These are phyloP conservation scores for Sinocyclocheilus maitianheensis DNA, from an alignment of 2,113 vertebrate species.

Conservation along the genomic window DNA sequence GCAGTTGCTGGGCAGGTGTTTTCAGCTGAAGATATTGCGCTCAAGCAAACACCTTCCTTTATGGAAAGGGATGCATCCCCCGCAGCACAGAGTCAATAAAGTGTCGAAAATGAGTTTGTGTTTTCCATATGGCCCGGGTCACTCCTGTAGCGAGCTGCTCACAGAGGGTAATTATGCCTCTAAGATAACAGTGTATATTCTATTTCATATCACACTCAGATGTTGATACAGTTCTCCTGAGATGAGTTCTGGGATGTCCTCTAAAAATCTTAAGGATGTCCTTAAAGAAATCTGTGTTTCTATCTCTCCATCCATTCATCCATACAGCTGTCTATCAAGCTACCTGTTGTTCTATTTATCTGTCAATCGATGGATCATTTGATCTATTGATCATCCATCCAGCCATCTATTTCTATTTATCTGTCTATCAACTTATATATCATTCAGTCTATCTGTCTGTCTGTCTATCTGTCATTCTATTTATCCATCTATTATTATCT, in stretches of 20 bases:
- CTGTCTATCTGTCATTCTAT: not conserved
- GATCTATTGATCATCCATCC: too few relatives aligned
- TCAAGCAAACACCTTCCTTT: slow-evolving; percentile 44
- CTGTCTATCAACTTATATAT: not conserved
- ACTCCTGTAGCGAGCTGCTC: slow-evolving; percentile 33
- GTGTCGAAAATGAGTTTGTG: slow-evolving; percentile 57
- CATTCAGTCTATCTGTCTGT: not conserved
- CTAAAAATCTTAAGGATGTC: slow-evolving; percentile 38
- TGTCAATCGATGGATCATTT: not conserved
- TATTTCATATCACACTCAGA: slow-evolving; percentile 46
- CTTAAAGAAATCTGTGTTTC: not conserved
- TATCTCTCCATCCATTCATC: not conserved
- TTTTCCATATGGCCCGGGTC: slow-evolving; percentile 53
- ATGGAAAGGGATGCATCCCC: slow-evolving; percentile 40
- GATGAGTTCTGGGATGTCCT: slow-evolving; percentile 34
- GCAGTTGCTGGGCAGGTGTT: slow-evolving; percentile 42
- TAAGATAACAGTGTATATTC: slow-evolving; percentile 47
- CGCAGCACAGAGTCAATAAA: slow-evolving; percentile 56
- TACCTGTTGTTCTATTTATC: not conserved
- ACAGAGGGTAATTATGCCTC: slow-evolving; percentile 59
- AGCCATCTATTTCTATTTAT: not conserved
- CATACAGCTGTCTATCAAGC: not conserved
- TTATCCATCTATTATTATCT: not conserved
- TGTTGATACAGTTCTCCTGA: slow-evolving; percentile 38
- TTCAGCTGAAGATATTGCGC: slow-evolving; percentile 52